phyloP scores from a whole-genome alignment of 2,113 vertebrate genomes.

The Loxodonta africana region DNA sequence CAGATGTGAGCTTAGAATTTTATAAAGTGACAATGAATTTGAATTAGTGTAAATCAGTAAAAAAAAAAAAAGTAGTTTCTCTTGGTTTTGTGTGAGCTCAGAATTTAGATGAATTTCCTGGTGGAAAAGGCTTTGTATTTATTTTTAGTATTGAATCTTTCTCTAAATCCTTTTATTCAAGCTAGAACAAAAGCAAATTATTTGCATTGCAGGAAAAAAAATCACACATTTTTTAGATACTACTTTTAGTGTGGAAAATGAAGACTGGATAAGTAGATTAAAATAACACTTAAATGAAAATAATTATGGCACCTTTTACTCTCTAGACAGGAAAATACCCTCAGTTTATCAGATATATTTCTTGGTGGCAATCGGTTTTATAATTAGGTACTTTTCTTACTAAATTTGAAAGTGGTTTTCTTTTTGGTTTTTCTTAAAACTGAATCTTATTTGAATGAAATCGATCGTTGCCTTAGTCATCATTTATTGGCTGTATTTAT shows the following conservation, averaged over 20 bases:
- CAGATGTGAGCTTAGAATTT: neutral
- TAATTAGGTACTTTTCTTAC: slow-evolving; percentile 12
- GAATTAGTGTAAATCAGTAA: neutral
- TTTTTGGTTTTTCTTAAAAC: slow-evolving; percentile 1
- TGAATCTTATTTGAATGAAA: neutral
- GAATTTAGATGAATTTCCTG: neutral
- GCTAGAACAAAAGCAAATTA: neutral
- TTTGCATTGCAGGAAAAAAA: neutral
- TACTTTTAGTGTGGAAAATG: neutral
- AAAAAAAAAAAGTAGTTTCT: neutral
- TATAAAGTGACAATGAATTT: neutral
- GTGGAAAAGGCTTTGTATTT: neutral
- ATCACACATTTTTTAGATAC: neutral
- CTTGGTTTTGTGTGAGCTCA: neutral
- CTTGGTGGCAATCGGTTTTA: neutral
- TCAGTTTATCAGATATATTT: neutral
- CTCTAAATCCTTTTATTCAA: neutral
- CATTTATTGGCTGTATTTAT: neutral
- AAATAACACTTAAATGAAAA: neutral
- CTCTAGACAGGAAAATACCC: neutral
- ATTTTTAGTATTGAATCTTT: neutral
- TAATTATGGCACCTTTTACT: neutral
- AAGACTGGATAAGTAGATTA: neutral
- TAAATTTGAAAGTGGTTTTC: neutral
- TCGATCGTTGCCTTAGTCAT: neutral